A percentile compares a stretch with the other conserved stretches of the same genome.
Evolutionary conservation across 2,888 invertebrate species (phyloP).

Genomic region (Alviniconcha strummeri): DNA sequence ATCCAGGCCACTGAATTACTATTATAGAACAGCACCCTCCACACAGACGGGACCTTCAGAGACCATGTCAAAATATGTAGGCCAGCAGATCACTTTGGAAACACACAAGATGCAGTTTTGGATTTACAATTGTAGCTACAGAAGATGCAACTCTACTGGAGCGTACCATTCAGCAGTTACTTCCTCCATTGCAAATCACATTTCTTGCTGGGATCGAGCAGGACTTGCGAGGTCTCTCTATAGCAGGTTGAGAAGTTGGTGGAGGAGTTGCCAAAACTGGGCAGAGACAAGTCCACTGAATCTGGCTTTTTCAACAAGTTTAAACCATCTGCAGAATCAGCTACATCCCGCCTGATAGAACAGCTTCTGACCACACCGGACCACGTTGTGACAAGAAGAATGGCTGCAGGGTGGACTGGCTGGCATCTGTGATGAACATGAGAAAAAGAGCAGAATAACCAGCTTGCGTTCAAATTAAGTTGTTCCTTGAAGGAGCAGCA

Average conservation of each 20-base stretch:
- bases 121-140: constrained; percentile 11
- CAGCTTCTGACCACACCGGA: constrained; percentile 6
- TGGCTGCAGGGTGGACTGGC: constrained; percentile 23
- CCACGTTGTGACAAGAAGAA: constrained; percentile 26
- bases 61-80: neutral
- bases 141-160: constrained; percentile 26
- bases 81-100: constrained; percentile 26
- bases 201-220: neutral
- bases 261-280: neutral
- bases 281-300: neutral
- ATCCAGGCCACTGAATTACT: neutral
- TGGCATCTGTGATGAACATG: constrained; percentile 17
- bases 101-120: constrained; percentile 21
- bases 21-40: neutral
- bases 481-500: constrained; percentile 19
- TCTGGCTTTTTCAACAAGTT: neutral
- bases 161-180: neutral
- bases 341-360: constrained; percentile 19
- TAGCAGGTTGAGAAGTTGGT: neutral
- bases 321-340: neutral
- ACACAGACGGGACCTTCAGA: constrained; percentile 6
- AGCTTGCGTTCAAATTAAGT: constrained; percentile 23
- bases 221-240: neutral
- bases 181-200: constrained; percentile 15
- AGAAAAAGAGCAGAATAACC: neutral